phyloP scores from a whole-genome alignment of 2,888 invertebrate genomes.

The Erebia aethiops region DNA sequence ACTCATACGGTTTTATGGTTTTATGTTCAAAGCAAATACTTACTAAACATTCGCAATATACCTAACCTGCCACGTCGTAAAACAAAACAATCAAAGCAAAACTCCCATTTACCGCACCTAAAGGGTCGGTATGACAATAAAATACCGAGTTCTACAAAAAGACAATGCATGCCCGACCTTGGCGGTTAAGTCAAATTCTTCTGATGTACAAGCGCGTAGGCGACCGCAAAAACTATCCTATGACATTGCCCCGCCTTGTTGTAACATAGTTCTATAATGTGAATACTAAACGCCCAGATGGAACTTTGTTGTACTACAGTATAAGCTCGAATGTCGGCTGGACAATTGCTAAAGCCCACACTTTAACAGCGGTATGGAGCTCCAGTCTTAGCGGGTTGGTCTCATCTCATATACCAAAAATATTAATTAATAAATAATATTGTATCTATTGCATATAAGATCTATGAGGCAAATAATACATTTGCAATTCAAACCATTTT shows the following conservation, averaged over 20 bases:
- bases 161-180: constrained; percentile 76
- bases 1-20: neutral
- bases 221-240: constrained; percentile 81
- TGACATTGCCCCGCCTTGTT: constrained; percentile 67
- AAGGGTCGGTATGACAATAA: constrained; percentile 61
- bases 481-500: too few species aligned
- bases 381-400: constrained; percentile 47
- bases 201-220: constrained; percentile 74
- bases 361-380: constrained; percentile 47
- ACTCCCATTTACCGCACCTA: constrained; percentile 48
- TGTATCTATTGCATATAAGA: neutral
- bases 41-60: constrained; percentile 16
- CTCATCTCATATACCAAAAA: neutral
- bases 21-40: constrained; percentile 2
- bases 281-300: constrained; percentile 42
- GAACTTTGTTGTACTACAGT: constrained; percentile 61
- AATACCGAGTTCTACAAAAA: constrained; percentile 56
- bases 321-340: constrained; percentile 65
- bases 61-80: constrained; percentile 17
- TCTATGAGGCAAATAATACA: too few species aligned
- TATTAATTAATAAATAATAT: neutral
- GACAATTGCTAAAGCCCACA: constrained; percentile 79
- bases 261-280: constrained; percentile 59
- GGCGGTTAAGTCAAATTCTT: constrained; percentile 79
- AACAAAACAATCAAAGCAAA: constrained; percentile 47